A percentile compares a stretch with the other conserved stretches of the same genome.
Evolutionary conservation across 37 sponge, comb jelly and placozoan species (phyloP).

Genomic region (Oscarella lobularis): DNA sequence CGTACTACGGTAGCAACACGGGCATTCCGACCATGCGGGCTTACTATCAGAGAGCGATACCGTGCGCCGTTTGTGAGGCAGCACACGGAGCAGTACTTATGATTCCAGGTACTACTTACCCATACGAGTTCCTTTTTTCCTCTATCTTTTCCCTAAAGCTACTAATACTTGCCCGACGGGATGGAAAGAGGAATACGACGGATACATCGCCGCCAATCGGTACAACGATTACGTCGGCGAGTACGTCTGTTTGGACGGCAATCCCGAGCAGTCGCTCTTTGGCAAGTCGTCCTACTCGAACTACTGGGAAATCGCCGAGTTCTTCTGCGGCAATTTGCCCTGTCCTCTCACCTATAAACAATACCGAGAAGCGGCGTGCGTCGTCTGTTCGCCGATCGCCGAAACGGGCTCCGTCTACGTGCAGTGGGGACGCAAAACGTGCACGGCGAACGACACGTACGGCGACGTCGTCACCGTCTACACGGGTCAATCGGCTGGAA

Average conservation of each 20-base stretch:
- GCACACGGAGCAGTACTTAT: not conserved
- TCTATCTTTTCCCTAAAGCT: not conserved
- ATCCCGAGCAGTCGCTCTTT: not conserved
- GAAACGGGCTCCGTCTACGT: constrained; percentile 12
- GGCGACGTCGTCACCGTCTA: constrained; percentile 13
- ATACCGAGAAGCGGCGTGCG: not conserved
- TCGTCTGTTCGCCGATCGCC: not conserved
- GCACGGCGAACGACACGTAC: not conserved
- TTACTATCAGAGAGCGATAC: not conserved
- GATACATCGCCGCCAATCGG: constrained; percentile 7
- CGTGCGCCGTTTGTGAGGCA: constrained; percentile 20
- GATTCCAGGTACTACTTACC: constrained; percentile 5
- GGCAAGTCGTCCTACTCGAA: not conserved
- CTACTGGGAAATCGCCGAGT: not conserved
- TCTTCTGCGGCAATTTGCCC: not conserved
- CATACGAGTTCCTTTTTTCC: not conserved
- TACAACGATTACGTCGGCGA: not conserved
- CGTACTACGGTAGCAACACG: not conserved
- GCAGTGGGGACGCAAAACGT: constrained; percentile 9
- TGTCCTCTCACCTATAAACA: not conserved
- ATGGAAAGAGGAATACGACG: constrained; percentile 14
- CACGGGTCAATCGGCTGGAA: constrained; percentile 19
- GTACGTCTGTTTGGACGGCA: constrained; percentile 7
- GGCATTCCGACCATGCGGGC: not conserved
- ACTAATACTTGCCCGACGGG: constrained; percentile 4